Evolutionary conservation across 2,113 vertebrate genomes (phyloP).

Genomic region (Vanacampus margaritifer): DNA sequence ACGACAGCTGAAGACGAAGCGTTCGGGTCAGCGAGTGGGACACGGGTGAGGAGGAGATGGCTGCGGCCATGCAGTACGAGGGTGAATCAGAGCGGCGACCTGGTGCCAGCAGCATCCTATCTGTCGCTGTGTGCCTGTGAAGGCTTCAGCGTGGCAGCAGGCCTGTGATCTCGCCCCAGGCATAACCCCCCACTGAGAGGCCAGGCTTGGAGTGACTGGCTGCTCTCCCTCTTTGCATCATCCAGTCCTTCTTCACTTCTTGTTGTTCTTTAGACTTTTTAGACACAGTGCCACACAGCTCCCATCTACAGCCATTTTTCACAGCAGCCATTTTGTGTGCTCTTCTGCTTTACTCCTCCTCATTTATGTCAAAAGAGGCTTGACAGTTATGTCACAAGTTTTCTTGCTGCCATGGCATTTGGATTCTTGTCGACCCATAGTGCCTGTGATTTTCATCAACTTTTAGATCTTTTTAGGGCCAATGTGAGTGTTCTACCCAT

Average conservation of each 20-base stretch:
- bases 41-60: conserved; percentile 34
- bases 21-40: conserved; percentile 28
- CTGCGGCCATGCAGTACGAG: conserved; percentile 33
- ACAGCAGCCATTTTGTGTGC: conserved; percentile 60
- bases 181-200: conserved; percentile 80
- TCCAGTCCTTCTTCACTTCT: conserved; percentile 46
- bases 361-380: conserved; percentile 40
- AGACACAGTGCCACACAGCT: conserved; percentile 34
- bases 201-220: conserved; percentile 80
- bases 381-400: conserved; percentile 50
- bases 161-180: conserved; percentile 79
- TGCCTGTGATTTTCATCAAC: conserved; percentile 47
- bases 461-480: conserved; percentile 39
- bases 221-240: conserved; percentile 51
- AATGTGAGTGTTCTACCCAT: conserved; percentile 23
- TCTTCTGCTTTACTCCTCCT: conserved; percentile 38
- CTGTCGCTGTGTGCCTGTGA: conserved; percentile 82
- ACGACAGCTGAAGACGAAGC: background rate
- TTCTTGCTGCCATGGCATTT: conserved; percentile 55
- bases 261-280: conserved; percentile 44
- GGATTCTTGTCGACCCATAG: conserved; percentile 53
- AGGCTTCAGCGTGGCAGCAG: conserved; percentile 79
- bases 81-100: conserved; percentile 67
- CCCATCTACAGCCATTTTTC: conserved; percentile 59
- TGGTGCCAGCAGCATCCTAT: conserved; percentile 67